Base-by-base conservation (phyloP, 2,888 invertebrate genomes). In the Herminia tarsipennalis region DNA sequence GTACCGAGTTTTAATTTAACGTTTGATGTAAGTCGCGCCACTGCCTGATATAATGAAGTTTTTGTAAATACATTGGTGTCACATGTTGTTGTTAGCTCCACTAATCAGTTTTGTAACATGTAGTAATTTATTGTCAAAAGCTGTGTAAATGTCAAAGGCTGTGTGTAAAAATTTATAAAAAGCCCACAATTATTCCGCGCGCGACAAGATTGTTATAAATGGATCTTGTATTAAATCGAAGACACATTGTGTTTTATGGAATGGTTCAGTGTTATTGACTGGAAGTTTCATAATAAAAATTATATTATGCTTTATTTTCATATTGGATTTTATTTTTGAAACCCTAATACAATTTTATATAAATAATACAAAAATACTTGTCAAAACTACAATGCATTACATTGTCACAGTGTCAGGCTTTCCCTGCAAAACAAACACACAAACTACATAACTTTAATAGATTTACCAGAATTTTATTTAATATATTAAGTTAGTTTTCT, bases 301-400 rank as follows among this genome's bases (percentile, higher is more conserved):
- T 90, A 88, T 90, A 89, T 86, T 89, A 90, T 90, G 90, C 90
- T 90, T 90, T 90, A 89, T 90, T 91, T 90, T 89, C 76, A 87
- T 64, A 73, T 71, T 73, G 83, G 66, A 72, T 90, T 90, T 90
- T 84, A 86, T 88, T 86, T 76, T 38, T 56, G 56, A 48, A 59
- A 55, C 57, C 59, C 45, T 40, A 46, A 57, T 57, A 54, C 49
- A 45, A 43, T 50, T 50, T 5, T 40, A 41, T 50, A 49, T 54
- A 58, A 59, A 45, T 45, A 48, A 30, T 36, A 52, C 21, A 55
- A 42, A 21, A 33, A n/a, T n/a, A n/a, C n/a, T n/a, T n/a, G n/a
- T n/a, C n/a, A n/a, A n/a, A n/a, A n/a, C n/a, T n/a, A n/a, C n/a
- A n/a, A n/a, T n/a, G n/a, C n/a, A n/a, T n/a, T n/a, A n/a, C n/a